Percentiles rank a stretch among this genome's conserved stretches.
phyloP scores from a whole-genome alignment of 64 coral and sea anemone species.

The Stylophora pistillata region DNA sequence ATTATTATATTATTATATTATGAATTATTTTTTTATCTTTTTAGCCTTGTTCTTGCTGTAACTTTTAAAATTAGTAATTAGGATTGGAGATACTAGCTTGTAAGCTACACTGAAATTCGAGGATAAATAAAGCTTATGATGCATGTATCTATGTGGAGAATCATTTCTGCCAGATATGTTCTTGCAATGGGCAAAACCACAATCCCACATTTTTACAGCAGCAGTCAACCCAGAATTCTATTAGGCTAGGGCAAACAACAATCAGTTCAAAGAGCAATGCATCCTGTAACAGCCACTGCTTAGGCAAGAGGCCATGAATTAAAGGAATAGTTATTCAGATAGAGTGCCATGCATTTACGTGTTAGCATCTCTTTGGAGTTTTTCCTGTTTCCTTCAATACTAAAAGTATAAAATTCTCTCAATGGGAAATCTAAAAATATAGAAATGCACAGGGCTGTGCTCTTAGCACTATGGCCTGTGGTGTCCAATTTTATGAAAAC shows the following conservation, averaged over 20 bases:
- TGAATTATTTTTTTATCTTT: no score
- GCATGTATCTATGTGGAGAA: slow-evolving; percentile 34
- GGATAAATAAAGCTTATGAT: no score
- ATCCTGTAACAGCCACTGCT: not conserved
- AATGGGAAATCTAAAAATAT: no score
- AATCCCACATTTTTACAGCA: slow-evolving; percentile 17
- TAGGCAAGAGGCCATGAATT: not conserved
- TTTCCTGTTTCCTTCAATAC: not conserved
- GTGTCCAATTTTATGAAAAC: no score
- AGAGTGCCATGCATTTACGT: not conserved
- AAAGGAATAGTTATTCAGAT: not conserved
- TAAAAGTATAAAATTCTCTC: no score
- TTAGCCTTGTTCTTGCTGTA: no score
- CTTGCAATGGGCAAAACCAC: slow-evolving; percentile 21
- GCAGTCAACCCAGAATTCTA: not conserved
- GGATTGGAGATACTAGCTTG: no score
- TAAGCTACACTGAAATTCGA: no score
- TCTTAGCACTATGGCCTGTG: no score
- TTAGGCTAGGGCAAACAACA: slow-evolving; percentile 3
- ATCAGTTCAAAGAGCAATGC: slow-evolving; percentile 29
- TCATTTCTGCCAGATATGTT: slow-evolving; percentile 20
- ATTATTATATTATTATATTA: not conserved
- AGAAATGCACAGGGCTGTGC: no score
- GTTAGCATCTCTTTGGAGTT: not conserved
- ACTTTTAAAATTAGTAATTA: no score